phyloP scores from a whole-genome alignment of 1,140 invertebrate genomes.

The Adelges cooleyi region DNA sequence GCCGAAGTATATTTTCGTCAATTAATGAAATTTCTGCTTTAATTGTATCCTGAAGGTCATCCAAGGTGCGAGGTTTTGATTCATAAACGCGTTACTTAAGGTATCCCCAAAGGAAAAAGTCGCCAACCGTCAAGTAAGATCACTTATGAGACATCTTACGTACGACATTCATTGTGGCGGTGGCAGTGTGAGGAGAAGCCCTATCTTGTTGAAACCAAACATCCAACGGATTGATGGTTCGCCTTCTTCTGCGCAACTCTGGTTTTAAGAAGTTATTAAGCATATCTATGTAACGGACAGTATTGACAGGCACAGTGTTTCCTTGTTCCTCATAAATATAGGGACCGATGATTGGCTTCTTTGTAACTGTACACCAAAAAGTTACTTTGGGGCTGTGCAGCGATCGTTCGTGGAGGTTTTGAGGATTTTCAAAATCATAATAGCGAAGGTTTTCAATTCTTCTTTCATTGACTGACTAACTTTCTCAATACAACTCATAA shows the following conservation, averaged over 20 bases:
- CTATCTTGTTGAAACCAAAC: slow-evolving; percentile 33
- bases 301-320: background rate
- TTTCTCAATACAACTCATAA: too few relatives aligned
- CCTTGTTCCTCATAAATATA: slow-evolving; percentile 30
- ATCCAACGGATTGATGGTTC: background rate
- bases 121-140: too few relatives aligned
- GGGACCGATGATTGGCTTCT: slow-evolving; percentile 27
- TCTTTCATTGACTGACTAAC: too few relatives aligned
- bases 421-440: too few relatives aligned
- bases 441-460: too few relatives aligned
- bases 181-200: slow-evolving; percentile 34
- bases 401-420: background rate
- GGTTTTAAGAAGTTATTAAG: background rate
- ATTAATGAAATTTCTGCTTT: too few relatives aligned
- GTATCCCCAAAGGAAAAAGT: too few relatives aligned
- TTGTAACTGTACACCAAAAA: slow-evolving; percentile 11
- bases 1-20: too few relatives aligned
- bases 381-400: background rate
- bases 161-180: slow-evolving; percentile 32
- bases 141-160: slow-evolving; percentile 32
- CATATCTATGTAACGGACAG: slow-evolving; percentile 7
- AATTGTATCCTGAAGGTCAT: too few relatives aligned
- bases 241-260: background rate
- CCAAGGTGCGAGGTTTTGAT: too few relatives aligned
- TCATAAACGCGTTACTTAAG: too few relatives aligned